phyloP scores from a whole-genome alignment of 1,140 invertebrate species.

The Ostrea edulis region DNA sequence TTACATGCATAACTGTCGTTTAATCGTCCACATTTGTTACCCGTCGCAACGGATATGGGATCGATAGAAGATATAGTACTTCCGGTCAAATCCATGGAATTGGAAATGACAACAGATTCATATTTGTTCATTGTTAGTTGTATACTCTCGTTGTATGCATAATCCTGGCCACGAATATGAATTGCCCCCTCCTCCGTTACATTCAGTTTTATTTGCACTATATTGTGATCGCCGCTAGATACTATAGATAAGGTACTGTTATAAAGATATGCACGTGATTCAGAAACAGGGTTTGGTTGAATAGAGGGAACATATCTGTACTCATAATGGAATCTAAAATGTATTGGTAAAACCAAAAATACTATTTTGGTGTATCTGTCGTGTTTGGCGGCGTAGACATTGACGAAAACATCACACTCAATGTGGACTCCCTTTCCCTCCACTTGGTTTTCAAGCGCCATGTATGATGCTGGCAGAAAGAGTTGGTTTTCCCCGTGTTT shows the following conservation, averaged over 20 bases:
- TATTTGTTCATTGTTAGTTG: conserved; percentile 16
- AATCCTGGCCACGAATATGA: background rate
- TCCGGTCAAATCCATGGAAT: conserved; percentile 16
- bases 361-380: background rate
- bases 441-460: conserved; percentile 22
- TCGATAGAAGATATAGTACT: conserved; percentile 1
- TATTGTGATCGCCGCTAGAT: background rate
- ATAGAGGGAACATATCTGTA: conserved; percentile 9
- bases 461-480: background rate
- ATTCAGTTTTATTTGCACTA: background rate
- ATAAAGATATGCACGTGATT: background rate
- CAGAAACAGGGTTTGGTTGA: conserved; percentile 12
- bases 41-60: conserved; percentile 9
- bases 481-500: background rate
- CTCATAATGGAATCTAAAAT: conserved; percentile 8
- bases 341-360: conserved; percentile 8
- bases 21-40: conserved; percentile 16
- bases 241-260: conserved; percentile 36
- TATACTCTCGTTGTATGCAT: background rate
- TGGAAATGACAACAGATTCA: background rate
- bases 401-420: background rate
- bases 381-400: conserved; percentile 11
- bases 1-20: conserved; percentile 16
- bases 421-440: conserved; percentile 17
- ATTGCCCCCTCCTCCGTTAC: background rate